Conservation (phyloP, 2,113 vertebrate genomes). For the Apodemus speciosus region DNA sequence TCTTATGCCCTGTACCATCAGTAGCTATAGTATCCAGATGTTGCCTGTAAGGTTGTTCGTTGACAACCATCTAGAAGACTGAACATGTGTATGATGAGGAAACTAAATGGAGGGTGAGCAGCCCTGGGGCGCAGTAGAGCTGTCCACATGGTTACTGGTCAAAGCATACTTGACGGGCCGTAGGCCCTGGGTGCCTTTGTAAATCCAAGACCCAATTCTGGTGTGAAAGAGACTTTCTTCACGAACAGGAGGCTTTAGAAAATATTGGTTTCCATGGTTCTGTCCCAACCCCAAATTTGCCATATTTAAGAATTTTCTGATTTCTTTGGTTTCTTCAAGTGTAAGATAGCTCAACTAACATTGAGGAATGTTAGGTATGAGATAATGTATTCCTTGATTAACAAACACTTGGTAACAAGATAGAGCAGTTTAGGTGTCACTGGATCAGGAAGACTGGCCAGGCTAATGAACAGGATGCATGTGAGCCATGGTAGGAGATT, state of each 20-base stretch:
- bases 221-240: constrained; percentile 38
- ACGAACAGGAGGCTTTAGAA: background rate
- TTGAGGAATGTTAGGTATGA: constrained; percentile 45
- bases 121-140: background rate
- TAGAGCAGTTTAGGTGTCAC: background rate
- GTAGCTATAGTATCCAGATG: background rate
- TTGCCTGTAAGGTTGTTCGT: background rate
- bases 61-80: background rate
- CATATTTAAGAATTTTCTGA: constrained; percentile 17
- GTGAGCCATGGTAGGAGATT: constrained; percentile 45
- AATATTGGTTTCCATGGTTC: constrained; percentile 27
- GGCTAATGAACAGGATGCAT: constrained; percentile 25
- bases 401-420: constrained; percentile 25
- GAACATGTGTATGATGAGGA: background rate
- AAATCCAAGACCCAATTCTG: background rate
- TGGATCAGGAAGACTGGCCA: constrained; percentile 31
- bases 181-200: background rate
- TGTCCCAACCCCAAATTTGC: background rate
- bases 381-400: constrained; percentile 25
- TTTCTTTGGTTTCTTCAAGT: constrained; percentile 47
- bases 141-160: background rate
- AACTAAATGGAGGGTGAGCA: background rate
- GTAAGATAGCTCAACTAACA: constrained; percentile 48
- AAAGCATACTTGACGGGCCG: background rate
- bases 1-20: too few species aligned